Evolutionary conservation across 2,113 vertebrate genomes (phyloP), one percentile per base, ranked within the genome.

Genomic region (Morone saxatilis): DNA sequence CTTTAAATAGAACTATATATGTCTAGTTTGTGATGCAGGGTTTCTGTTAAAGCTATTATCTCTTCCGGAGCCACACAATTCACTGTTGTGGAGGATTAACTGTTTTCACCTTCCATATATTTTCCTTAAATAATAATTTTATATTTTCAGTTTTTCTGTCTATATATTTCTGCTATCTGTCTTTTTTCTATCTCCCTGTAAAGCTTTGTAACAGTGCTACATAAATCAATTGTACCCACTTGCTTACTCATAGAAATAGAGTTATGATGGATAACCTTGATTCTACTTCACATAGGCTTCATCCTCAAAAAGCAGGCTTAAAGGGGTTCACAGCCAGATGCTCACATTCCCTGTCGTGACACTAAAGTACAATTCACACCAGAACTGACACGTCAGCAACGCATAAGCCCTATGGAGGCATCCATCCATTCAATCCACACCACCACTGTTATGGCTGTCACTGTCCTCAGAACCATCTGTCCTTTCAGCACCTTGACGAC

Each of bases 331-430:
- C 62, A 84, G 51, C 50, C 57, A 73, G 73, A 81, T 79, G 71
- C 45, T 76, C 76, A 6, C 17, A 14, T 43, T 70, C 14, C 2
- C 1, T 82, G 57, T 56, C 7, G 16, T 87, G 83, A 86, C 65
- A 78, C 41, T 71, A 22, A 79, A 76, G 65, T 66, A 78, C 19
- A 81, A 40, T 62, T 81, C 59, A 66, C 69, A 76, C 45, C 41
- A 70, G 62, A 75, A 83, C 56, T 80, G 60, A 67, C 51, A 78
- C 0, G 16, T 78, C 50, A 78, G 72, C 1, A 2, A n/a, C 70
- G 54, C 12, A 22, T 45, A 68, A 78, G 60, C 20, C 47, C 36
- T 20, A 14, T 45, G 11, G 70, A 80, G 63, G 68, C 45, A 47
- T 78, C 45, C 53, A 31, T 60, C 63, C 8, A 0, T 61, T 12